phyloP scores from a whole-genome alignment of 2,113 vertebrate species.

The Coptodon bakossiorum region DNA sequence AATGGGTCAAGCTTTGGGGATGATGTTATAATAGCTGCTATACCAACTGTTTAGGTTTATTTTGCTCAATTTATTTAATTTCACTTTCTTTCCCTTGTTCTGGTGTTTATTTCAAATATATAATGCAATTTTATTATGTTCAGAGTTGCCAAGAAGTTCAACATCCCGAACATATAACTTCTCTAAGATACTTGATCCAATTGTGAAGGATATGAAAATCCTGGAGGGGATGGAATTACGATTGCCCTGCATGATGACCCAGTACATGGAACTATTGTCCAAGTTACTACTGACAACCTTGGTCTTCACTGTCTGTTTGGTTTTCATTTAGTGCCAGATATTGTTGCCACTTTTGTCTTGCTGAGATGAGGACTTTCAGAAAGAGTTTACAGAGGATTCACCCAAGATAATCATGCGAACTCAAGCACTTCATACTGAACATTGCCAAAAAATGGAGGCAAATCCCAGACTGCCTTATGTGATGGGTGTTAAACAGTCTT shows the following conservation, averaged over 20 bases:
- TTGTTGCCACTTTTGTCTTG: constrained; percentile 8
- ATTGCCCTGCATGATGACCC: neutral
- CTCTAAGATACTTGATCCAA: neutral
- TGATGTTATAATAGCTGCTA: neutral
- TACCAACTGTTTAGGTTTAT: neutral
- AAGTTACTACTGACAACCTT: constrained; percentile 11
- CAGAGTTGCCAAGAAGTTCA: neutral
- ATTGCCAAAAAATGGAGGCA: no score
- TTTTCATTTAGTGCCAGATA: constrained; percentile 17
- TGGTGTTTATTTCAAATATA: neutral
- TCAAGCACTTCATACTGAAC: no score
- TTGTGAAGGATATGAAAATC: neutral
- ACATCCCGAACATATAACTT: neutral
- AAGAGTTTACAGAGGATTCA: neutral
- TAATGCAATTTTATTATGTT: neutral
- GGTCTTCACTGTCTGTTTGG: neutral
- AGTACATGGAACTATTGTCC: neutral
- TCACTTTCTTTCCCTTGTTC: neutral
- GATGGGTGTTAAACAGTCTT: no score
- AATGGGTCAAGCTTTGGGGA: no score
- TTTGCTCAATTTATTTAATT: accelerated
- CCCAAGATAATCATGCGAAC: neutral
- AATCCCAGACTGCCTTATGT: no score
- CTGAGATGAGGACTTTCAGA: neutral
- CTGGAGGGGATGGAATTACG: neutral